Conservation (phyloP, 2,113 vertebrate genomes). For the Vulpes ferrilata region DNA sequence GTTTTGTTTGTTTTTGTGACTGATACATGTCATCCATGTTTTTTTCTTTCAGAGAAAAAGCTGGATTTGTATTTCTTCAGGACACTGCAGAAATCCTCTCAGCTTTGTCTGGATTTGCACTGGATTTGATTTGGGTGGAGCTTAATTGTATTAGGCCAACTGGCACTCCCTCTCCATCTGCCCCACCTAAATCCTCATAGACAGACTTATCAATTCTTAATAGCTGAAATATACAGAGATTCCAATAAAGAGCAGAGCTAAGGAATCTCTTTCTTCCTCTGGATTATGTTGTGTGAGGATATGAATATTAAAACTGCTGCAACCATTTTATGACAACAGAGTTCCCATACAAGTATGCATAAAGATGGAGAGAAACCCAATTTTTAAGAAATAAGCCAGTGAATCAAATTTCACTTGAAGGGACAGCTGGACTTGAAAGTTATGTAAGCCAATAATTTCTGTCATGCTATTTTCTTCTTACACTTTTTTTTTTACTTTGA, state of each 20-base stretch:
- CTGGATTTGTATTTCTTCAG: background rate
- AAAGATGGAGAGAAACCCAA: background rate
- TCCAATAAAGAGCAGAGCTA: background rate
- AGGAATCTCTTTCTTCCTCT: background rate
- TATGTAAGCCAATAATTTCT: background rate
- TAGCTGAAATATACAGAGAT: background rate
- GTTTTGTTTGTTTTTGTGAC: background rate
- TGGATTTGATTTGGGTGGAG: background rate
- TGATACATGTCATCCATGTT: background rate
- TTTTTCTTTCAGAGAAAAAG: background rate
- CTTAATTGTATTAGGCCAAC: background rate
- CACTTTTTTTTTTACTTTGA: background rate
- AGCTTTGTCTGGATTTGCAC: background rate
- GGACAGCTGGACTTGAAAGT: background rate
- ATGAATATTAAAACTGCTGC: background rate
- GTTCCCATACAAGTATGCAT: background rate
- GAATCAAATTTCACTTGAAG: background rate
- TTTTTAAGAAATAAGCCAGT: background rate
- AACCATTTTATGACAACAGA: background rate
- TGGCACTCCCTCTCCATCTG: background rate
- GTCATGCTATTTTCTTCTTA: background rate
- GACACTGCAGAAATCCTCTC: background rate
- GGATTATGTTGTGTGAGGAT: background rate
- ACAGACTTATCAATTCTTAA: background rate
- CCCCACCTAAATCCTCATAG: accelerated